phyloP scores from a whole-genome alignment of 2,888 invertebrate genomes.

The Phortica okadai region DNA sequence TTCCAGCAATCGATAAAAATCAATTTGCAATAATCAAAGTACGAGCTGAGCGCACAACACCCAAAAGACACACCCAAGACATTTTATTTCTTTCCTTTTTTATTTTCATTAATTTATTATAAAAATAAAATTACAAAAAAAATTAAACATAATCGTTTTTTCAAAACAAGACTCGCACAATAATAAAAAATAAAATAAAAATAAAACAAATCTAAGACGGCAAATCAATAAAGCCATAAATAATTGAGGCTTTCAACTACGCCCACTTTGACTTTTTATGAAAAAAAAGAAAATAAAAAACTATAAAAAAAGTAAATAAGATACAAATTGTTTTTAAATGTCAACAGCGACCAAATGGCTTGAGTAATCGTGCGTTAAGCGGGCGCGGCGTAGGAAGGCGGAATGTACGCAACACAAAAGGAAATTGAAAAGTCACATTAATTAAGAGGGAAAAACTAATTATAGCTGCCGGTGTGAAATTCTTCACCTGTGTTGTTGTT shows the following conservation, averaged over 20 bases:
- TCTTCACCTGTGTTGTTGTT: conserved; percentile 28
- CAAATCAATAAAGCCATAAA: conserved; percentile 18
- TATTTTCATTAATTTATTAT: conserved; percentile 24
- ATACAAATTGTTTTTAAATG: conserved; percentile 14
- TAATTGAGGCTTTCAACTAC: conserved; percentile 24
- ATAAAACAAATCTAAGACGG: conserved; percentile 6
- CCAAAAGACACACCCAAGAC: conserved; percentile 30
- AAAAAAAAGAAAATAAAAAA: neutral
- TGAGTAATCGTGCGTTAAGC: neutral
- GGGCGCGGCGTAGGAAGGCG: neutral
- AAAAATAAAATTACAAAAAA: neutral
- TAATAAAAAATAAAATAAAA: conserved; percentile 15
- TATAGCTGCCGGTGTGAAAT: conserved; percentile 33
- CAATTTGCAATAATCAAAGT: conserved; percentile 59
- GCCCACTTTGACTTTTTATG: neutral
- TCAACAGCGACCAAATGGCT: neutral
- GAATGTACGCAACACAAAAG: neutral
- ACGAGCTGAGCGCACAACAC: conserved; percentile 20
- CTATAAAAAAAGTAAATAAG: too few species aligned
- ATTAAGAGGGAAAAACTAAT: conserved; percentile 29
- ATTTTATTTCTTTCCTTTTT: neutral
- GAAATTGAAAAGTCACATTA: conserved; percentile 32
- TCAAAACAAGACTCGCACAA: conserved; percentile 3
- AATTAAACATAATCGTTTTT: neutral
- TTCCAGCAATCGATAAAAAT: conserved; percentile 64